phyloP scores from a whole-genome alignment of 2,888 invertebrate genomes.

The Octodonta nipae region DNA sequence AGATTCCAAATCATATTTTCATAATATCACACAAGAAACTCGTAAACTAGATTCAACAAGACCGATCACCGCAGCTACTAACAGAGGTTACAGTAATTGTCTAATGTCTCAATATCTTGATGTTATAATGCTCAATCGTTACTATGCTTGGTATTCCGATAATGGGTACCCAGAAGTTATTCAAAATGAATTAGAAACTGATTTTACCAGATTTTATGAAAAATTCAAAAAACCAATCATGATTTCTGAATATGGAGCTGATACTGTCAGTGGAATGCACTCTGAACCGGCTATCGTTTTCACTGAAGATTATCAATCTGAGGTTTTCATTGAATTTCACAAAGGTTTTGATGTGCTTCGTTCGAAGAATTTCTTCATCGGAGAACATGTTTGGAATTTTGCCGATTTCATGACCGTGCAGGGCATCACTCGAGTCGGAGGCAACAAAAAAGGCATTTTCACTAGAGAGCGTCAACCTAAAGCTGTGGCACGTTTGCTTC shows the following conservation, averaged over 20 bases:
- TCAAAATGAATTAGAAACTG: slow-evolving; percentile 51
- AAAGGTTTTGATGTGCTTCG: slow-evolving; percentile 79
- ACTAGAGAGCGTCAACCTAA: slow-evolving; percentile 85
- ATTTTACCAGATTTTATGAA: slow-evolving; percentile 43
- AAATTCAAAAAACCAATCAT: slow-evolving; percentile 77
- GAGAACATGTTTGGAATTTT: slow-evolving; percentile 98
- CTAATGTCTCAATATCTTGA: slow-evolving; percentile 67
- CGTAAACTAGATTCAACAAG: background rate
- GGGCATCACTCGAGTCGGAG: slow-evolving; percentile 60
- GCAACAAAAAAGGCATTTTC: slow-evolving; percentile 84
- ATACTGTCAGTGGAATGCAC: slow-evolving; percentile 80
- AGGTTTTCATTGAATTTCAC: slow-evolving; percentile 73
- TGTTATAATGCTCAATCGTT: slow-evolving; percentile 85
- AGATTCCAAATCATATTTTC: no score
- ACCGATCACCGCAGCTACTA: background rate
- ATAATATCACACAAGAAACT: no score
- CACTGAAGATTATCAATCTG: slow-evolving; percentile 90
- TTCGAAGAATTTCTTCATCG: slow-evolving; percentile 64
- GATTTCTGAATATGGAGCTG: slow-evolving; percentile 91
- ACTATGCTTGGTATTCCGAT: slow-evolving; percentile 87
- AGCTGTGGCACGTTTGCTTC: slow-evolving; percentile 66
- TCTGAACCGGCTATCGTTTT: slow-evolving; percentile 78
- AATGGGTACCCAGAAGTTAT: slow-evolving; percentile 69
- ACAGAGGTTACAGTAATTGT: background rate
- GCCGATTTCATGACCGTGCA: slow-evolving; percentile 94